Evolutionary conservation across 1,140 invertebrate species (phyloP).

Genomic region (Heliconius melpomene): DNA sequence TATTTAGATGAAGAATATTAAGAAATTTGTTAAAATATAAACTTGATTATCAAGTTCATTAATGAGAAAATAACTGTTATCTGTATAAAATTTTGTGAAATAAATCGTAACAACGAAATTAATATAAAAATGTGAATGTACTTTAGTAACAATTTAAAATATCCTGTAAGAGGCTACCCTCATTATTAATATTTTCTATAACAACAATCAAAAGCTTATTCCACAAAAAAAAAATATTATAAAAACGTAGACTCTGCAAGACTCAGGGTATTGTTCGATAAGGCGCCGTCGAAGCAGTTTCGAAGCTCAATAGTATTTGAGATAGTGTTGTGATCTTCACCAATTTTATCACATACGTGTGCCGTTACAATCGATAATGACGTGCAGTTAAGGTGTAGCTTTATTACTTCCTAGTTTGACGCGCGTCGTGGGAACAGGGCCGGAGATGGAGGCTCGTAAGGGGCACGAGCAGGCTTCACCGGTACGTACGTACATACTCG

Average conservation of each 20-base stretch:
- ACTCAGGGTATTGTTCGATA: slow-evolving; percentile 52
- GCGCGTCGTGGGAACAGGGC: slow-evolving; percentile 66
- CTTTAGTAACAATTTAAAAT: background rate
- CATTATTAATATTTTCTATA: too few relatives aligned
- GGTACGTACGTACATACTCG: slow-evolving; percentile 28
- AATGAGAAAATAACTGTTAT: background rate
- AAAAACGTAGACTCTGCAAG: background rate
- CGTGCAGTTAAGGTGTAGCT: slow-evolving; percentile 77
- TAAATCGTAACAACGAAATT: background rate
- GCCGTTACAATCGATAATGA: slow-evolving; percentile 77
- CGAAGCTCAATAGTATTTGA: slow-evolving; percentile 19
- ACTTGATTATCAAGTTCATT: background rate
- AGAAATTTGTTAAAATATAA: background rate
- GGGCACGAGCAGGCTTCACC: slow-evolving; percentile 50
- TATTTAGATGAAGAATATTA: background rate
- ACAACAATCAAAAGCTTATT: too few relatives aligned
- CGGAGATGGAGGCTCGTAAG: slow-evolving; percentile 74
- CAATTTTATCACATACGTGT: slow-evolving; percentile 66
- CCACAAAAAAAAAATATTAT: background rate
- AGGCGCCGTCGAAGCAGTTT: slow-evolving; percentile 47
- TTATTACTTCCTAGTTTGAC: slow-evolving; percentile 76
- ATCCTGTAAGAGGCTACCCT: background rate
- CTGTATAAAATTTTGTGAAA: background rate
- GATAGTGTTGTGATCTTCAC: slow-evolving; percentile 50
- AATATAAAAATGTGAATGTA: background rate